Evolutionary conservation across 2,888 invertebrate genomes (phyloP), one percentile per base, ranked within the genome.

Genomic region (Andrena dorsata): DNA sequence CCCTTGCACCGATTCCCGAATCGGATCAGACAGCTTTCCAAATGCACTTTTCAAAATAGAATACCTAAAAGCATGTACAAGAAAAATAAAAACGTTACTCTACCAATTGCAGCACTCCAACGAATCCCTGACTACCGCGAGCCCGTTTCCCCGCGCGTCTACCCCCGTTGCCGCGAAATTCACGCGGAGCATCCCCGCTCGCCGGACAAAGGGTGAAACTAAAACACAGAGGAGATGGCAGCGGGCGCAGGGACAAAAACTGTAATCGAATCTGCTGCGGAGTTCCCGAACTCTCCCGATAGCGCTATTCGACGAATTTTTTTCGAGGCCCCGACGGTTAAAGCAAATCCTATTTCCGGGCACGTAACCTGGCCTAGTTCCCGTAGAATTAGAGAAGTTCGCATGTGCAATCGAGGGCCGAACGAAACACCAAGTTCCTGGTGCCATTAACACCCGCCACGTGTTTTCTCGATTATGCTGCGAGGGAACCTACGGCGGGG

Each of bases 211-310:
- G 73, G 76, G 64, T 49, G 68, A 64, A 76, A 74, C 60, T 73
- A 71, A 47, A 71, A 70, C 60, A 26, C 23, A 53, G 68, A 76
- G 49, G 60, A 30, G 47, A 53, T 72, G 71, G 80, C 61, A 51
- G 61, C 56, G 30, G 60, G 10, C 66, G 51, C 26, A 47, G n/a
- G 58, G 35, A 72, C 84, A 84, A 82, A 86, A 86, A 86, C 82
- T 76, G 79, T 86, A 84, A 86, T 86, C 86, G 86, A 86, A 80
- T 86, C 78, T 70, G 41, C 60, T 71, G 80, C 77, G 80, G 79
- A 84, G 86, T 82, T 86, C 64, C 73, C 41, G 76, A 82, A 86
- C 77, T 82, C 84, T 76, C 78, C 84, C 80, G 69, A 72, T 76
- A 74, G 69, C 64, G 56, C 78, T 68, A 73, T 76, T 86, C 70